Evolutionary conservation across 2,797 vertebrate genomes (phyloP).

Genomic region (Sebastes steindachneri): DNA sequence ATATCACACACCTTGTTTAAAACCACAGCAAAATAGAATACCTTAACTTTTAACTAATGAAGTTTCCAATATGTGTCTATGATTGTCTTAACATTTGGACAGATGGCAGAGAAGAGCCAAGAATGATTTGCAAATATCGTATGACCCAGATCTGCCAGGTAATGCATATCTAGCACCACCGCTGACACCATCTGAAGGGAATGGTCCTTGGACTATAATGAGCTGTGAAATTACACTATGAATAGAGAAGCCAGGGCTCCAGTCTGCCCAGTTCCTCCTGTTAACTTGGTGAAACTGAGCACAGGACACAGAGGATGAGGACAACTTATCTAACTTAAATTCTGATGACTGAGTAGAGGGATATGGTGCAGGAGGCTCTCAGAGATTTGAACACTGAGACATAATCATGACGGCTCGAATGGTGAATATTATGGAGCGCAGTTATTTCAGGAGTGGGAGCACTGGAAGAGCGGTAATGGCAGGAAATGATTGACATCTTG

Average conservation of each 20-base stretch:
- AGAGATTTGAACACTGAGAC: slow-evolving; percentile 51
- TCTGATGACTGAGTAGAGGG: slow-evolving; percentile 55
- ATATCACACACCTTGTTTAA: not conserved
- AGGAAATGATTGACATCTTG: slow-evolving; percentile 68
- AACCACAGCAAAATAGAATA: not conserved
- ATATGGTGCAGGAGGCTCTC: slow-evolving; percentile 44
- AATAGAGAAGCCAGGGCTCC: slow-evolving; percentile 52
- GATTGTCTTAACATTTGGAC: slow-evolving; percentile 31
- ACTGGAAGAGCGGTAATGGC: slow-evolving; percentile 58
- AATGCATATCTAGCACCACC: slow-evolving; percentile 60
- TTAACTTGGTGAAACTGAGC: slow-evolving; percentile 57
- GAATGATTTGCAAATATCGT: slow-evolving; percentile 42
- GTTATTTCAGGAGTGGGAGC: slow-evolving; percentile 66
- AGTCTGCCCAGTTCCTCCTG: slow-evolving; percentile 61
- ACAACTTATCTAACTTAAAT: slow-evolving; percentile 65
- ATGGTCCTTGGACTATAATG: slow-evolving; percentile 73
- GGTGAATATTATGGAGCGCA: slow-evolving; percentile 51
- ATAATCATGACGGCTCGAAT: slow-evolving; percentile 60
- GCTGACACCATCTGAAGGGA: slow-evolving; percentile 71
- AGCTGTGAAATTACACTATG: slow-evolving; percentile 83
- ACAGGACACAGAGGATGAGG: slow-evolving; percentile 63
- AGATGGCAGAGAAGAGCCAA: not conserved
- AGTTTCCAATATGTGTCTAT: not conserved
- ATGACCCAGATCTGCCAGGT: slow-evolving; percentile 71
- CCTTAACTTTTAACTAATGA: not conserved